Evolutionary conservation across 2,888 invertebrate species (phyloP), one percentile per base, ranked within the genome.

Genomic region (Phyto melanocephala): DNA sequence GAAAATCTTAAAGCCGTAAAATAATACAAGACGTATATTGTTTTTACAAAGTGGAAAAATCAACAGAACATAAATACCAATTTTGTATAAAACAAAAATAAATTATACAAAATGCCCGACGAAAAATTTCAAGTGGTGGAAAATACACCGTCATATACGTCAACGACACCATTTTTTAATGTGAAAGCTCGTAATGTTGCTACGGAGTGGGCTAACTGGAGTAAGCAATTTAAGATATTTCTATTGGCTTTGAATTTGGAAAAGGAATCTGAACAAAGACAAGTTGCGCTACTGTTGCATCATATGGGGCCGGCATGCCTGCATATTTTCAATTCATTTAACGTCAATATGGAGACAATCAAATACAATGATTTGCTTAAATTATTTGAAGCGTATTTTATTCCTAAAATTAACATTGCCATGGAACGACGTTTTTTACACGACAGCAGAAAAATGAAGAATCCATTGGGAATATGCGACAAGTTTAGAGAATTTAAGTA

Each of bases 361-460:
- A 62, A 74, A 15, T 80, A 60, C 45, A 50, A 65, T 22, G 58
- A 80, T 1, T 24, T 83, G 13, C 1, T 76, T 1, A 52, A 62
- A 8, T 67, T 42, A 56, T 47, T 71, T 35, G 63, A 80, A 3
- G 42, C 15, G 4, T 67, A 65, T 68, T 83, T 85, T 68, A 33
- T 84, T 1, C 84, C 84, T 10, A 83, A 81, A 62, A 76, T 74
- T 13, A 83, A 84, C 37, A 72, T 84, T 8, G 75, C 67, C 0
- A 79, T 84, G 35, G 80, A 76, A 56, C 62, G 83, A 3, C 77
- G 45, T 71, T 71, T 35, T 79, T 78, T n/a, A 52, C 70, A 10
- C 15, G 40, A 42, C 28, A 54, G 20, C 33, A 33, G 15, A 56
- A 56, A 33, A 33, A 33, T 56, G 54, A 56, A n/a, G 33, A 56